phyloP scores from a whole-genome alignment of 53 echinoderm and acorn worm species.

The Holothuria leucospilota region DNA sequence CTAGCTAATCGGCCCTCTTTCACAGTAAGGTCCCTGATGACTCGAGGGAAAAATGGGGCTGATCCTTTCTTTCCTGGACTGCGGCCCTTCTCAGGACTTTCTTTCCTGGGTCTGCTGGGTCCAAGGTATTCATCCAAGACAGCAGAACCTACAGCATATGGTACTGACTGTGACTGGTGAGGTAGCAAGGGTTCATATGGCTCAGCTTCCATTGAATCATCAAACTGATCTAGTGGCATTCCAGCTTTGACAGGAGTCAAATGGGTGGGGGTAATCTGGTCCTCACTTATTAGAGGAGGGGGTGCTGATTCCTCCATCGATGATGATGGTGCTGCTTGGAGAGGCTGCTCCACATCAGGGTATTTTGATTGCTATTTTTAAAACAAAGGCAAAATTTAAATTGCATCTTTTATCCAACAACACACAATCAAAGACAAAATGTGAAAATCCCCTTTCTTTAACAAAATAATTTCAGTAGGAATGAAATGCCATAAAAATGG shows the following conservation, averaged over 20 bases:
- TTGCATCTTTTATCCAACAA: too few relatives aligned
- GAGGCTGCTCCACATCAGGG: constrained; percentile 31
- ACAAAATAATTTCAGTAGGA: too few relatives aligned
- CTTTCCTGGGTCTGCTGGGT: not conserved
- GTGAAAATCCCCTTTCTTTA: too few relatives aligned
- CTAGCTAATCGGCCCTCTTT: constrained; percentile 86
- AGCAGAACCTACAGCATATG: constrained; percentile 48
- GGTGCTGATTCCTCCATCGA: constrained; percentile 21
- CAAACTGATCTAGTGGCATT: constrained; percentile 26
- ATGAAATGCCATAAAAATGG: too few relatives aligned
- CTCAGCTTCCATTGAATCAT: constrained; percentile 31
- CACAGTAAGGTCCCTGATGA: constrained; percentile 71
- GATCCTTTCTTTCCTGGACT: constrained; percentile 21
- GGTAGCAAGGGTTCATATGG: constrained; percentile 55
- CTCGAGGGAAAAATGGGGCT: constrained; percentile 88
- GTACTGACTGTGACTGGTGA: constrained; percentile 60
- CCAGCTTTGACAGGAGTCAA: constrained; percentile 32
- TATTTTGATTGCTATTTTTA: constrained; percentile 18
- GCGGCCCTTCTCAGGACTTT: constrained; percentile 1
- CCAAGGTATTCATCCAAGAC: constrained; percentile 51
- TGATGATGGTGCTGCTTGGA: constrained; percentile 18
- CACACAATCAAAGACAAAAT: too few relatives aligned
- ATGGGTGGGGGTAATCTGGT: constrained; percentile 23
- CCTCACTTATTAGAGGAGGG: constrained; percentile 1
- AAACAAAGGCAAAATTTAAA: too few relatives aligned